Evolutionary conservation across 2,888 invertebrate genomes (phyloP).

Genomic region (Oithona nana): DNA sequence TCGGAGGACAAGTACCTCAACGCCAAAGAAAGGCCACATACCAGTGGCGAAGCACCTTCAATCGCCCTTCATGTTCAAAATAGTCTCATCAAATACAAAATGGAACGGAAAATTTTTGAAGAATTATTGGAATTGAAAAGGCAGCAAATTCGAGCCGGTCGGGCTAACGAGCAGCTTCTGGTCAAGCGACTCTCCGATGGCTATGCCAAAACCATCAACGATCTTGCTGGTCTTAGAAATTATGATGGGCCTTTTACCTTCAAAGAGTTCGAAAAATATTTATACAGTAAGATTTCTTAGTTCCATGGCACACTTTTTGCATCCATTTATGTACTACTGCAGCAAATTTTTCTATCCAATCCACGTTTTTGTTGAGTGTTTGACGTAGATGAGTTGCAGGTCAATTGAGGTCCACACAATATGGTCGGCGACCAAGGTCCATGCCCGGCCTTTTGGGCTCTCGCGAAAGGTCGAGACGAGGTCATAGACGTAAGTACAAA

Average conservation of each 20-base stretch:
- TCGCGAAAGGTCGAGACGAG: too few relatives aligned
- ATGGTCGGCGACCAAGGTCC: conserved; percentile 8
- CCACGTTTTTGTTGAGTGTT: background rate
- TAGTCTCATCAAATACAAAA: conserved; percentile 44
- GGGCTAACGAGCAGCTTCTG: conserved; percentile 64
- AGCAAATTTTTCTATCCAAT: too few relatives aligned
- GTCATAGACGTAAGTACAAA: too few relatives aligned
- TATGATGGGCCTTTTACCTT: conserved; percentile 32
- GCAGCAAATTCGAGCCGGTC: conserved; percentile 71
- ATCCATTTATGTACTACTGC: too few relatives aligned
- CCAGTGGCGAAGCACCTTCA: background rate
- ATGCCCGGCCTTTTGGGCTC: background rate
- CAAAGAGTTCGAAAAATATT: conserved; percentile 55
- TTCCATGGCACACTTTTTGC: too few relatives aligned
- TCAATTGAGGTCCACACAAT: conserved; percentile 8
- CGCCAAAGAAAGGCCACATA: background rate
- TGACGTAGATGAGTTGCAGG: background rate
- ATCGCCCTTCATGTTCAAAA: background rate
- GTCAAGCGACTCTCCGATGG: conserved; percentile 71
- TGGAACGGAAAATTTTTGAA: conserved; percentile 78
- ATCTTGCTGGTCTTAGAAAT: conserved; percentile 37
- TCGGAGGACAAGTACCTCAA: too few relatives aligned
- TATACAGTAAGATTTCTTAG: conserved; percentile 43
- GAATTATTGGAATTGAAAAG: conserved; percentile 77
- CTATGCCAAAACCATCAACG: conserved; percentile 53